phyloP scores from a whole-genome alignment of 2,797 vertebrate genomes.

The Acanthopagrus latus region DNA sequence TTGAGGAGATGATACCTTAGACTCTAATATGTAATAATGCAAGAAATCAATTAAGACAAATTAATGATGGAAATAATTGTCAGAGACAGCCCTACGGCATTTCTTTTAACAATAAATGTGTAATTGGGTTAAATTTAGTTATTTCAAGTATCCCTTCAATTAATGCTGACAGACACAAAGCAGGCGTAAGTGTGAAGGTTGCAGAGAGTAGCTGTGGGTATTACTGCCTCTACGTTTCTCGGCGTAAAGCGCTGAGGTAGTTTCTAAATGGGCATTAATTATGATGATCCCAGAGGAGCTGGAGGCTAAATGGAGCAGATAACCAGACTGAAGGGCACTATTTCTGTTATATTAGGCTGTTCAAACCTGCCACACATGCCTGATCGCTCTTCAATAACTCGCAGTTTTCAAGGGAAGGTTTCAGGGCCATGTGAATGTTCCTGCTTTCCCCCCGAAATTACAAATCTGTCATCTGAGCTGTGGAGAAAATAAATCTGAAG shows the following conservation, averaged over 20 bases:
- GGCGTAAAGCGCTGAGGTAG: slow-evolving; percentile 20
- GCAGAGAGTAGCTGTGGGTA: not conserved
- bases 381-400: slow-evolving; percentile 12
- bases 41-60: not conserved
- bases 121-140: slow-evolving; percentile 3
- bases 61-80: not conserved
- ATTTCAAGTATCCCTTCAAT: slow-evolving; percentile 1
- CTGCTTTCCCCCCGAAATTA: not conserved
- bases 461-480: not conserved
- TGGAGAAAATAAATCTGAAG: not conserved
- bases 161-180: slow-evolving; percentile 3
- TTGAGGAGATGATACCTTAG: not conserved
- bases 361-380: slow-evolving; percentile 7
- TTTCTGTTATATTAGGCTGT: slow-evolving; percentile 19
- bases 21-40: not conserved
- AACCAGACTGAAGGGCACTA: slow-evolving; percentile 33
- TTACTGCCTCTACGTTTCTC: slow-evolving; percentile 1
- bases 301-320: slow-evolving; percentile 47
- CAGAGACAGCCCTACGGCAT: not conserved
- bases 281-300: slow-evolving; percentile 26
- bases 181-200: not conserved
- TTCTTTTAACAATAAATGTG: not conserved
- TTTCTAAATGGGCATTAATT: slow-evolving; percentile 46
- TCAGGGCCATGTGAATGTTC: slow-evolving; percentile 1
- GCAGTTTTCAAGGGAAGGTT: not conserved